Evolutionary conservation across 35 echinoderm and acorn worm species (phyloP).

Genomic region (Lytechinus pictus): DNA sequence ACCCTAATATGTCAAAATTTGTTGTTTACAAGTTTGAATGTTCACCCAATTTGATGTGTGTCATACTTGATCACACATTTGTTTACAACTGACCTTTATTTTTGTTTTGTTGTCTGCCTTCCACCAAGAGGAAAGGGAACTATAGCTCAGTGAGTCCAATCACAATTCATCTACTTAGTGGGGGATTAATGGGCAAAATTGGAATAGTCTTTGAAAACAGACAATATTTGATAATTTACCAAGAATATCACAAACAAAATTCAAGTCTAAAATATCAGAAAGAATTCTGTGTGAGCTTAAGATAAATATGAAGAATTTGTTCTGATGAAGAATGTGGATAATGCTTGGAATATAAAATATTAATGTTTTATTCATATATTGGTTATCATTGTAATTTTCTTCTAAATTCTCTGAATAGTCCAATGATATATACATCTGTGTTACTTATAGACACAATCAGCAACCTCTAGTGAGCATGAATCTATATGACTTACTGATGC

Average conservation of each 20-base stretch:
- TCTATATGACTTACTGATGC: constrained; percentile 72
- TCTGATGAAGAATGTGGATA: too few relatives aligned
- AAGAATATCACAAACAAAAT: background rate
- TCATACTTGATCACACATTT: background rate
- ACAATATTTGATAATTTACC: background rate
- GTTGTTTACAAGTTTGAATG: background rate
- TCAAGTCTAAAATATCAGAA: too few relatives aligned
- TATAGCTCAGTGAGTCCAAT: background rate
- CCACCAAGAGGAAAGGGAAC: background rate
- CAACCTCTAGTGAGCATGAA: background rate
- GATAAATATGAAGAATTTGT: background rate
- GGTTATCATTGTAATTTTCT: too few relatives aligned
- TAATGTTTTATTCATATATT: too few relatives aligned
- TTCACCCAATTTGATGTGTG: background rate
- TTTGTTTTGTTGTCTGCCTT: background rate
- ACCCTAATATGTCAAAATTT: background rate
- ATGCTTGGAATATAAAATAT: too few relatives aligned
- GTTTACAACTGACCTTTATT: background rate
- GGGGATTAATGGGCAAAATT: background rate
- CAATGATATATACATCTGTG: background rate
- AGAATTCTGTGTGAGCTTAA: too few relatives aligned
- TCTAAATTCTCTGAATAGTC: background rate
- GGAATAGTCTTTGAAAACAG: background rate
- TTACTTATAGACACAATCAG: background rate
- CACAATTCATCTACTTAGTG: background rate